Evolutionary conservation across 2,113 vertebrate species (phyloP), one percentile per base, ranked within the genome.

Genomic region (Arizona elegans): DNA sequence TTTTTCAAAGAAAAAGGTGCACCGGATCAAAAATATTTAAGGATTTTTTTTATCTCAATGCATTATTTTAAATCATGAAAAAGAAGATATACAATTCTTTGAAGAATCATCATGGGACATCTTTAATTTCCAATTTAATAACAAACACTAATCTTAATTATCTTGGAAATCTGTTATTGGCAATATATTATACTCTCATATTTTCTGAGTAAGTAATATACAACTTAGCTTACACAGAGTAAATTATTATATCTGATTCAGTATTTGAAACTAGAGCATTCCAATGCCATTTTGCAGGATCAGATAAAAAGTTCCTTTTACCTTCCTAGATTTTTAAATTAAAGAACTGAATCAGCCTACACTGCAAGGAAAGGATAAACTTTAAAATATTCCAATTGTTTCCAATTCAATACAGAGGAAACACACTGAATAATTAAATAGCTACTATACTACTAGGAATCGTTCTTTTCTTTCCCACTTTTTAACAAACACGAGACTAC

Each of bases 21-120:
- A 55, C 4, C 55, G 52, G 8, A 92, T 54, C 12, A 92, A 65
- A 54, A 13, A 58, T 38, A 88, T 33, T 38, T 43, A 88, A 54
- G 11, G 17, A 58, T 9, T 38, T 87, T 87, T 87, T 91, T 55
- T 24, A 17, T 52, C 29, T 15, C 19, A 65, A 65, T 1, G 8
- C 15, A 54, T 21, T 43, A 85, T 85, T 85, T 85, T 89, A 88
- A 24, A 5, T 94, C 50, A n/a, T 13, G 33, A 53, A 53, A 53
- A 8, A 90, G 26, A 81, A 90, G 0, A 24, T 19, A 38, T 53
- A 70, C 26, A 95, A 97, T 86, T 97, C 94, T 95, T 2, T 2
- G 62, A 50, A 95, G 96, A 96, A 94, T 95, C 95, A 96, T 21
- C 95, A 89, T 0, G 5, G 89, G 93, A 86, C 94, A 97, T 95